Base-by-base conservation (phyloP, 2,113 vertebrate genomes). In the Trinectes maculatus region DNA sequence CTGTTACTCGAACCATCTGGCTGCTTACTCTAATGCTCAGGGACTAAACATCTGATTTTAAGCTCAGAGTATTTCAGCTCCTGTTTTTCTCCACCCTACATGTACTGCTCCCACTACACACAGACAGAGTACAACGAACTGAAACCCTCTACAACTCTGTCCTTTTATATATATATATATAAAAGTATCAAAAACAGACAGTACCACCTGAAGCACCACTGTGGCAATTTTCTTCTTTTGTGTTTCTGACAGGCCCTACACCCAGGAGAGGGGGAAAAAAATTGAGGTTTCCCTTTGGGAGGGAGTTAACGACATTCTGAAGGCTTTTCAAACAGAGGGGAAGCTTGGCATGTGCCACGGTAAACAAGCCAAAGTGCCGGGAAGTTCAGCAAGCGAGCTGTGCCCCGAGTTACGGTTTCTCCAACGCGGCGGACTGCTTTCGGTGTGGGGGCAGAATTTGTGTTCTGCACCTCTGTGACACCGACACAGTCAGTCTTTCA, bases 351-450 rank as follows among this genome's bases (percentile, higher is more conserved):
- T 83, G 83, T 74, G 86, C 80, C 77, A 63, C 74, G 71, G 85
- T 87, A 89, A 89, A 88, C 87, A 89, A 80, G 84, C 80, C 69
- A 70, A 71, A 80, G 74, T 81, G 71, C 74, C 62, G 80, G 73
- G 80, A 85, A 86, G 73, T 71, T 76, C 53, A 74, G 74, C 53
- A 70, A 82, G 70, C 19, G 76, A 85, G 74, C 39, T n/a, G 51
- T 31, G 69, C 76, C 61, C 63, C 44, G 40, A 80, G 80, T 79
- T 71, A 75, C 67, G 24, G 65, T 66, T 28, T 47, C 60, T 80
- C 79, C 77, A 61, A 67, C 62, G 58, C 51, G 65, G 73, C 70
- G 71, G 58, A 34, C 46, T 12, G 77, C 71, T 44, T 73, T 81
- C 74, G 73, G 85, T 79, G 71, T 64, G 54, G 24, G 3, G 69